These are phyloP conservation scores for Nemoura dubitans DNA, from an alignment of 2,888 invertebrate genomes.

Conservation along the genomic window DNA sequence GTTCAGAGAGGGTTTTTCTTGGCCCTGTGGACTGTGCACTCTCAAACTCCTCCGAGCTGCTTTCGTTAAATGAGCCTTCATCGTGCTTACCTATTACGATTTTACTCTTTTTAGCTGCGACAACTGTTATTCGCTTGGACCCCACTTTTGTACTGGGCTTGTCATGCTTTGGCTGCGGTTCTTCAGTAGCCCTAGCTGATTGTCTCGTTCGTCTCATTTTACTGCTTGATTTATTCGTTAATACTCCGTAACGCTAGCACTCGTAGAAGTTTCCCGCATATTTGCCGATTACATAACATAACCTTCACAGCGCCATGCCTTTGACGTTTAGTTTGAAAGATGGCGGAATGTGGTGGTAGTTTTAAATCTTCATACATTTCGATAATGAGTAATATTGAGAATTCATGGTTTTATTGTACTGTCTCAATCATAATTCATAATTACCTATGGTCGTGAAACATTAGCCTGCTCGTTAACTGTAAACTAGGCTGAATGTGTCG, in stretches of 20 bases:
- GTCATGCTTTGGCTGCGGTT: not conserved
- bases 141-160: not conserved
- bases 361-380: not conserved
- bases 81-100: not conserved
- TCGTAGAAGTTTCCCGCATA: not conserved
- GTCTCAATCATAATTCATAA: too few species aligned
- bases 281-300: not conserved
- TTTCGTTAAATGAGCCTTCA: not conserved
- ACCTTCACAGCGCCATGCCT: not conserved
- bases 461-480: too few species aligned
- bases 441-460: too few species aligned
- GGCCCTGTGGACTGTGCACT: not conserved
- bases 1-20: not conserved
- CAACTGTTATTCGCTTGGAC: not conserved
- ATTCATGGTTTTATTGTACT: too few species aligned
- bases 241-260: too few species aligned
- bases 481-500: too few species aligned
- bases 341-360: not conserved
- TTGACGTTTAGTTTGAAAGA: not conserved
- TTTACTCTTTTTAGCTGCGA: not conserved
- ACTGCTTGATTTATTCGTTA: not conserved
- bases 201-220: not conserved
- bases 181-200: not conserved
- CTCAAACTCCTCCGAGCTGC: not conserved
- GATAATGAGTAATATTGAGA: not conserved